phyloP scores from a whole-genome alignment of 2,113 vertebrate species.

The Kryptolebias marmoratus region DNA sequence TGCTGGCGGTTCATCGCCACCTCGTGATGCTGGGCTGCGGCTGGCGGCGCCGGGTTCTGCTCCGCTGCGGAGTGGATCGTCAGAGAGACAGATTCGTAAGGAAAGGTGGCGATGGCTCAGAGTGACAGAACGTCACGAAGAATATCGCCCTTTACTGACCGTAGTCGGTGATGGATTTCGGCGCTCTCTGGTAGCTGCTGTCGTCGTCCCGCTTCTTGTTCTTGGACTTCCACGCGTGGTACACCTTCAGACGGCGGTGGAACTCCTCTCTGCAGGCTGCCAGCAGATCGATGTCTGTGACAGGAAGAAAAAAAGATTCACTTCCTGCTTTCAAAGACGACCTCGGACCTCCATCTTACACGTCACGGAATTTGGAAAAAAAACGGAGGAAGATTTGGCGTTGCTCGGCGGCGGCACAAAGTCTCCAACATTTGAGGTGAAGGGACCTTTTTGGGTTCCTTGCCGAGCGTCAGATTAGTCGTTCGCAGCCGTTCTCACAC shows the following conservation, averaged over 20 bases:
- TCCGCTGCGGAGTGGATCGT: conserved; percentile 80
- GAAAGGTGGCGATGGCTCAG: not conserved
- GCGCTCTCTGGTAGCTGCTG: conserved; percentile 88
- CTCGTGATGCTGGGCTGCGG: conserved; percentile 86
- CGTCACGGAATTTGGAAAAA: not conserved
- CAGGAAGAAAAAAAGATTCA: not conserved
- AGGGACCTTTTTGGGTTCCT: not conserved
- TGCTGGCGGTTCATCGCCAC: conserved; percentile 91
- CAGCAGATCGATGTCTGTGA: conserved; percentile 93
- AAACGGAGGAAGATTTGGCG: no score
- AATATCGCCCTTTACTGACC: conserved; percentile 79
- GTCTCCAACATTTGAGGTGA: not conserved
- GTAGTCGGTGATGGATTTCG: conserved; percentile 96
- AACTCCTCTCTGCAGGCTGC: conserved; percentile 98
- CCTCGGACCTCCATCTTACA: not conserved
- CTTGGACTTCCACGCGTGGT: conserved; percentile 98
- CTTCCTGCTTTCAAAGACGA: no score
- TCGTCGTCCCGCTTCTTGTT: conserved; percentile 95
- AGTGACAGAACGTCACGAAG: not conserved
- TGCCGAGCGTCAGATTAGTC: conserved; percentile 1
- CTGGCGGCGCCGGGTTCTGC: conserved; percentile 86
- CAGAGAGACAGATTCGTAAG: not conserved
- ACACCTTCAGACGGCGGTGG: conserved; percentile 96
- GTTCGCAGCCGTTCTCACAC: not conserved
- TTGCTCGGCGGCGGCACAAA: not conserved